Conservation (phyloP, 2,113 vertebrate species). For the Promerops cafer region DNA sequence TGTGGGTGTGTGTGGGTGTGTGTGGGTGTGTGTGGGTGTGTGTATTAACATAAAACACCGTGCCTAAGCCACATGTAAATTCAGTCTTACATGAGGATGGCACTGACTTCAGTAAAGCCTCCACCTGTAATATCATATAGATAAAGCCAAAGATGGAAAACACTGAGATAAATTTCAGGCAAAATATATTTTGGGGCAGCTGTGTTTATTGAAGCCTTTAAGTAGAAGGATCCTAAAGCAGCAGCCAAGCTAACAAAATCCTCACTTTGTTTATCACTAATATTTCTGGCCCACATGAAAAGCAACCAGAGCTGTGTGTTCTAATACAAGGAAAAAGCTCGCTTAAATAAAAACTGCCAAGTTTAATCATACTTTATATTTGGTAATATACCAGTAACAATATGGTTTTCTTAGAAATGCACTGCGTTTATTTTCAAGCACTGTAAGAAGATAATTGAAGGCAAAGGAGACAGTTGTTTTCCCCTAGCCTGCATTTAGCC, state of each 20-base stretch:
- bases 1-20: too few relatives aligned
- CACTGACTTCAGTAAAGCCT: neutral
- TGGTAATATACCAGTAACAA: neutral
- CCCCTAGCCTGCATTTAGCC: neutral
- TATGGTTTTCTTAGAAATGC: neutral
- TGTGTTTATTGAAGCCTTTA: neutral
- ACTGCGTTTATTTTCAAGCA: conserved; percentile 9
- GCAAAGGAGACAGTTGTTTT: conserved; percentile 18
- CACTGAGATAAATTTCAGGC: neutral
- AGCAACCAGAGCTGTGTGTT: neutral
- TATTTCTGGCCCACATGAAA: neutral
- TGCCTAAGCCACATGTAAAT: neutral
- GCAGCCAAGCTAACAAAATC: neutral
- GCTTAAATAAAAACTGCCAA: neutral
- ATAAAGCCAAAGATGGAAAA: neutral
- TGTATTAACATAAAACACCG: neutral
- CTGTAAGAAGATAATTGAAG: conserved; percentile 3
- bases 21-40: too few relatives aligned
- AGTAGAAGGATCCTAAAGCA: neutral
- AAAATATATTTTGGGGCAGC: neutral
- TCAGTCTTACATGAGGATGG: neutral
- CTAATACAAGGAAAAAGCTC: neutral
- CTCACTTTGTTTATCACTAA: neutral
- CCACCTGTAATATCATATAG: neutral
- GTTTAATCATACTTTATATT: neutral